phyloP scores from a whole-genome alignment of 2,888 invertebrate species.

The Stegana nigrithorax region DNA sequence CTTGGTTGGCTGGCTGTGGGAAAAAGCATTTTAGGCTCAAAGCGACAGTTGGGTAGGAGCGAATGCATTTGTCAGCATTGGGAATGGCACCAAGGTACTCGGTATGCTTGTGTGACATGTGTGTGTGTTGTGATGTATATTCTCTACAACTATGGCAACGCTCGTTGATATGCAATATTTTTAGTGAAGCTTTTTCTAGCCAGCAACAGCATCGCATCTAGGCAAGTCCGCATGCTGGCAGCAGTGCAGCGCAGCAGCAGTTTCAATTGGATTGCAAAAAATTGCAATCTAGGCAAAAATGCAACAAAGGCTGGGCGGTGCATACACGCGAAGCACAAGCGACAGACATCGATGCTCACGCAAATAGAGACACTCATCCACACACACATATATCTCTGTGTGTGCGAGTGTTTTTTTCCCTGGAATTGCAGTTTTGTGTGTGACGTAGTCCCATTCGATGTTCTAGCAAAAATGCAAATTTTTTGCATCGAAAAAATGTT shows the following conservation, averaged over 20 bases:
- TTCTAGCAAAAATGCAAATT: constrained; percentile 53
- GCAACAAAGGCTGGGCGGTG: constrained; percentile 54
- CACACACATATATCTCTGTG: constrained; percentile 31
- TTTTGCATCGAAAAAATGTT: constrained; percentile 39
- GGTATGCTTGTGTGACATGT: background rate
- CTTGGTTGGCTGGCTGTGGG: constrained; percentile 39
- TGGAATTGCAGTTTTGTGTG: too few species aligned
- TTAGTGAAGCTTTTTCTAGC: constrained; percentile 32
- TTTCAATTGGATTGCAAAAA: constrained; percentile 53
- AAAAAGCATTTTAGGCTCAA: constrained; percentile 60
- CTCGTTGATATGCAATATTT: constrained; percentile 45
- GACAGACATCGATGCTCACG: constrained; percentile 31
- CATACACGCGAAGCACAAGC: constrained; percentile 37
- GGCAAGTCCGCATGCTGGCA: background rate
- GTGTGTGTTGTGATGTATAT: background rate
- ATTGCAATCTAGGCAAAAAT: constrained; percentile 63
- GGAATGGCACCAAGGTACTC: constrained; percentile 12
- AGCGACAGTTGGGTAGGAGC: constrained; percentile 26
- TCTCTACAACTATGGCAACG: background rate
- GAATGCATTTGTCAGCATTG: constrained; percentile 32
- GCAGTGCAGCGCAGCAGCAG: constrained; percentile 32
- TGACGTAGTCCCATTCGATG: constrained; percentile 44
- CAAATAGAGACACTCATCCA: constrained; percentile 4
- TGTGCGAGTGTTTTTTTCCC: constrained; percentile 34
- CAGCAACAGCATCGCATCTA: background rate